Base-by-base conservation (phyloP, 2,888 invertebrate genomes). In the Drosophila subquinaria region DNA sequence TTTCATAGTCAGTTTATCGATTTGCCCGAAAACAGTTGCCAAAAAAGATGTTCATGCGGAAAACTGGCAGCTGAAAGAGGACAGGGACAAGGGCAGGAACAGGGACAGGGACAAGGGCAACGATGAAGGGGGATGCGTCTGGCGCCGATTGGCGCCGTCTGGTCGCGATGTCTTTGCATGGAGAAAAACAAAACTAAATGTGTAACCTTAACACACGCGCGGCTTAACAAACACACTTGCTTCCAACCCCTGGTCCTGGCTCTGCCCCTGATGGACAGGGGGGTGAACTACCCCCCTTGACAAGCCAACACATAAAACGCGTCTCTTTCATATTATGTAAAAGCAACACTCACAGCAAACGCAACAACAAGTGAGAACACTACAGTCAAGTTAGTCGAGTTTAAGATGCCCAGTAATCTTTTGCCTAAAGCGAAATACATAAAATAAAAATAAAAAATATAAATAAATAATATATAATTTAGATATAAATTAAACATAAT, bases 171-270 rank as follows among this genome's bases (percentile, higher is more conserved):
- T 66, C 61, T 59, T 50, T 20, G 42, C 35, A 23, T 33, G 11
- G 27, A 50, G 40, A 60, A 42, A 61, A 66, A 59, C 65, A 80
- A 73, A 74, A 80, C 76, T 82, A 76, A 86, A 79, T 81, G 38
- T 82, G 65, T 86, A 86, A 86, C 86, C 86, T 88, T 86, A 83
- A 76, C 82, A 88, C 77, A 82, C 76, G 68, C 76, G 68, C 36
- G n/a, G 73, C 69, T 48, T 50, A 60, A 45, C 61, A 59, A 47
- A 17, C 45, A 56, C 27, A 30, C 50, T 50, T 30, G 11, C 40
- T 20, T 13, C 23, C 36, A 15, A 27, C 38, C 35, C 35, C n/a
- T 11, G 17, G 17, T 10, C 17, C 27, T 13, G 38, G 0, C 23
- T 15, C 9, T 43, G 11, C 38, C 50, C 9, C n/a, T 2, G 8